A percentile compares a stretch with the other conserved stretches of the same genome.
Evolutionary conservation across 1,140 invertebrate genomes (phyloP).

Genomic region (Zaprionus davidi): DNA sequence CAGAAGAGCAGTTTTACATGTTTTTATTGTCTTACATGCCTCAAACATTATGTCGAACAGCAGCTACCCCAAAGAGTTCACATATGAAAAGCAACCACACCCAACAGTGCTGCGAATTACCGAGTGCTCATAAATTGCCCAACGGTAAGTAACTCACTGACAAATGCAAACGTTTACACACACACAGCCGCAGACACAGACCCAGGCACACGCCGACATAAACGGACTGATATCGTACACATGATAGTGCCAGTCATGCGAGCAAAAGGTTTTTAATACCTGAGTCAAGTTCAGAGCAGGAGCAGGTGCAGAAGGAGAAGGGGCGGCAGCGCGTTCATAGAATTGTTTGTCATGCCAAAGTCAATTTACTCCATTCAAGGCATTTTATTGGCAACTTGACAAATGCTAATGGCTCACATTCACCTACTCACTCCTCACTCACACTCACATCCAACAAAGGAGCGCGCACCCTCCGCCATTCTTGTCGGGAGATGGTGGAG

Average conservation of each 20-base stretch:
- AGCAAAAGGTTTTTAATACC: constrained; percentile 54
- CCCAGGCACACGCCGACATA: constrained; percentile 7
- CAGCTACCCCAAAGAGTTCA: constrained; percentile 10
- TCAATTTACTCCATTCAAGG: constrained; percentile 78
- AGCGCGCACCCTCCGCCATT: not conserved
- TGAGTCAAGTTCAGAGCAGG: constrained; percentile 23
- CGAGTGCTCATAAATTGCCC: constrained; percentile 53
- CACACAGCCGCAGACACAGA: constrained; percentile 4
- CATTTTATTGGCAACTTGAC: constrained; percentile 76
- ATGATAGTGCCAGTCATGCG: constrained; percentile 67
- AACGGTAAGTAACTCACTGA: constrained; percentile 51
- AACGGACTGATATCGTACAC: constrained; percentile 23
- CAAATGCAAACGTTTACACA: constrained; percentile 18
- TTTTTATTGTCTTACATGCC: not conserved
- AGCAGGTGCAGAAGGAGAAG: constrained; percentile 1
- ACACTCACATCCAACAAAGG: constrained; percentile 12
- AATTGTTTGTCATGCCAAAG: constrained; percentile 80
- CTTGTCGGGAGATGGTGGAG: not conserved
- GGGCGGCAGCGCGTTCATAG: constrained; percentile 30
- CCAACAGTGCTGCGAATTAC: constrained; percentile 26
- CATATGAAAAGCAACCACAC: constrained; percentile 8
- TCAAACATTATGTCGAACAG: constrained; percentile 7
- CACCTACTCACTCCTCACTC: constrained; percentile 7
- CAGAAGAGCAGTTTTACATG: not conserved
- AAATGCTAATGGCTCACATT: constrained; percentile 54